Evolutionary conservation across 2,888 invertebrate genomes (phyloP).

Genomic region (Ceramica pisi): DNA sequence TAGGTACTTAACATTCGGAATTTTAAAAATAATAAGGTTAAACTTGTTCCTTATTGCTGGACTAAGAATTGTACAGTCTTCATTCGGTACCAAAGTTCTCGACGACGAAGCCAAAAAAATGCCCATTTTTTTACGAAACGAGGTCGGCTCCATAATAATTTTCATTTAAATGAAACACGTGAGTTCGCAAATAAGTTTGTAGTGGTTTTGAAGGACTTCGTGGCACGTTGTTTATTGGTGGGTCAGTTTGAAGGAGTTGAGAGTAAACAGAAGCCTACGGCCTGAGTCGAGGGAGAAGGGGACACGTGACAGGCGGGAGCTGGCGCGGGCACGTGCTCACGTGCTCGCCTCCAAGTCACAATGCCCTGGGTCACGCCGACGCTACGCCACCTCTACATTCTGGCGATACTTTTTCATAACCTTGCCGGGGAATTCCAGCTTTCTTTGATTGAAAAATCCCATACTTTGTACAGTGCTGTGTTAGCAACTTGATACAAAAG

Average conservation of each 20-base stretch:
- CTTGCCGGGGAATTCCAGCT: slow-evolving; percentile 21
- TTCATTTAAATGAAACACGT: slow-evolving; percentile 79
- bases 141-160: slow-evolving; percentile 74
- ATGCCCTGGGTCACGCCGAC: slow-evolving; percentile 49
- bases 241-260: slow-evolving; percentile 78
- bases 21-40: slow-evolving; percentile 42
- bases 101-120: slow-evolving; percentile 74
- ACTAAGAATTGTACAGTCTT: slow-evolving; percentile 68
- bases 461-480: background rate
- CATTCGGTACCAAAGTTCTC: slow-evolving; percentile 63
- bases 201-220: slow-evolving; percentile 80
- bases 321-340: slow-evolving; percentile 62
- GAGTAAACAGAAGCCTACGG: slow-evolving; percentile 79
- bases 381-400: background rate
- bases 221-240: slow-evolving; percentile 79
- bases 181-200: slow-evolving; percentile 80
- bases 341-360: slow-evolving; percentile 60
- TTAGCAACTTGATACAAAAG: background rate
- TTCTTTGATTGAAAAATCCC: slow-evolving; percentile 2
- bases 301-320: slow-evolving; percentile 60
- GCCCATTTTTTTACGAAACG: slow-evolving; percentile 64
- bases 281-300: slow-evolving; percentile 65
- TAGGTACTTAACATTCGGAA: slow-evolving; percentile 29
- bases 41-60: slow-evolving; percentile 48
- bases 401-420: slow-evolving; percentile 13